Evolutionary conservation across 2,888 invertebrate genomes (phyloP), one percentile per base, ranked within the genome.

Genomic region (Acleris laterana): DNA sequence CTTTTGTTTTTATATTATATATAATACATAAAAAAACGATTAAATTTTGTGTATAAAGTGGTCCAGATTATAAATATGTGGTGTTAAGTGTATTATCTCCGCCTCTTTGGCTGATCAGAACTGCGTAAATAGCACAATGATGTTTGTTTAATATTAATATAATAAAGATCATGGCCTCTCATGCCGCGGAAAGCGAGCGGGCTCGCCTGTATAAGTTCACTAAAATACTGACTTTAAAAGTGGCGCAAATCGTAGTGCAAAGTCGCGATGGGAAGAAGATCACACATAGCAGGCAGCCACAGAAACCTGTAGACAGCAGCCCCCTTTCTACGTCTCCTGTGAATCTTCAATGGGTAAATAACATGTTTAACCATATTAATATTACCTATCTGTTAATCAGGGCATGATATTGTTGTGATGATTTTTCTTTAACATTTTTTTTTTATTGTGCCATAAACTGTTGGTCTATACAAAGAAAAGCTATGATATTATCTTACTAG

Each of bases 161-260:
- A 44, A 49, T 60, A 65, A 22, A 25, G 6, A 25, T 25, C 9
- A 66, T 66, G 65, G 61, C 65, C 46, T 28, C 65, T 17, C 50
- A 50, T 3, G 17, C 51, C 28, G 61, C 51, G 9, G 65, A 66
- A 19, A 32, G 55, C 51, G 65, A 66, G 50, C 60, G 95, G 81
- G 96, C 95, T 78, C 98, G 98, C 81, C 92, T 98, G 84, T 97
- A 97, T 79, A 98, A 97, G 87, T 98, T 97, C 85, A 96, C 96
- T 1, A 98, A 97, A 90, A 97, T 97, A 86, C 93, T 98, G 74
- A 96, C 97, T 16, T 90, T 97, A 67, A 98, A 98, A 92, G 95
- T 97, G 62, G 96, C 97, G 42, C 98, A 98, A 90, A 96, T 98
- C 58, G 97, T 99, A 62, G 97, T 99, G 20, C 98, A 98, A 88